These are phyloP conservation scores for Alexandromys fortis DNA, from an alignment of 2,113 vertebrate genomes.

Conservation along the genomic window DNA sequence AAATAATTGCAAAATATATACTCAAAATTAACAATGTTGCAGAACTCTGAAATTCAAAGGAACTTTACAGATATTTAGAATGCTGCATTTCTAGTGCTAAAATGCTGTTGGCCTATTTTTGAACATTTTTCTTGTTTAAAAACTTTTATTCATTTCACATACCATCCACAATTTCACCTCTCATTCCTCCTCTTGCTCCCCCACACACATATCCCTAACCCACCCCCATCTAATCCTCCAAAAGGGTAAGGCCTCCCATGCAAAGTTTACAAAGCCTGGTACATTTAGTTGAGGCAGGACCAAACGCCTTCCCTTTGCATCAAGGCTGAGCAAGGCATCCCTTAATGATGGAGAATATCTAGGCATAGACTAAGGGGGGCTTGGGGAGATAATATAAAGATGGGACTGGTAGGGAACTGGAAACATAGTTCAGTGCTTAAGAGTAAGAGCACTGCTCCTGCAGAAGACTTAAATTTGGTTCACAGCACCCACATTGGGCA, in stretches of 20 bases:
- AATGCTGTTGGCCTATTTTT: background rate
- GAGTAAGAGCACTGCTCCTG: background rate
- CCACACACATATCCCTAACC: too few species aligned
- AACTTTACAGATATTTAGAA: slow-evolving; percentile 46
- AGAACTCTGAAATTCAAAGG: slow-evolving; percentile 26
- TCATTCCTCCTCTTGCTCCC: too few species aligned
- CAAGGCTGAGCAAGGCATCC: too few species aligned
- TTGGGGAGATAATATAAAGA: background rate
- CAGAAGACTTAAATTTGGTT: background rate
- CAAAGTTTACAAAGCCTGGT: too few species aligned
- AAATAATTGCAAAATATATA: slow-evolving; percentile 29
- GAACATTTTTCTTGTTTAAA: background rate
- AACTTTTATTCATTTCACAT: too few species aligned
- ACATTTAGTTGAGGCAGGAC: too few species aligned
- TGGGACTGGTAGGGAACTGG: background rate
- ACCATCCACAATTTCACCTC: too few species aligned
- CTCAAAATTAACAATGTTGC: background rate
- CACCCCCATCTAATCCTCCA: too few species aligned
- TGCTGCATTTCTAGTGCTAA: background rate
- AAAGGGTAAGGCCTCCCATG: too few species aligned
- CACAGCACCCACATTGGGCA: background rate
- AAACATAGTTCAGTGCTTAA: background rate
- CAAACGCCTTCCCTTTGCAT: too few species aligned
- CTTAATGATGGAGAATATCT: slow-evolving; percentile 3
- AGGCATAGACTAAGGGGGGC: background rate